phyloP scores from a whole-genome alignment of 2,888 invertebrate genomes.

The Gnatocerus cornutus region DNA sequence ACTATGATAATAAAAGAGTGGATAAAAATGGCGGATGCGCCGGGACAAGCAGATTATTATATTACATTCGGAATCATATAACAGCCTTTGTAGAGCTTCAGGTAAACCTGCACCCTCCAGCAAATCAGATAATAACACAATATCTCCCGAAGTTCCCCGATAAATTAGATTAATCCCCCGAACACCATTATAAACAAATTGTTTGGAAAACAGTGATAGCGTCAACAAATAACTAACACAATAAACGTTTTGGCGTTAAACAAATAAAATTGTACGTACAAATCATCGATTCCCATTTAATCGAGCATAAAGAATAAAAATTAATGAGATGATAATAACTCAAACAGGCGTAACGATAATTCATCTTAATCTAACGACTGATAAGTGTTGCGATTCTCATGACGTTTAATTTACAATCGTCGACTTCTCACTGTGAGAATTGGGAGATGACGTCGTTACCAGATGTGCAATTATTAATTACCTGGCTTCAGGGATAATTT shows the following conservation, averaged over 20 bases:
- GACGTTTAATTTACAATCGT: conserved; percentile 28
- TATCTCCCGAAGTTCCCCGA: conserved; percentile 1
- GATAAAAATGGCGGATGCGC: too few relatives aligned
- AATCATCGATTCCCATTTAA: conserved; percentile 11
- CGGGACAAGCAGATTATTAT: too few relatives aligned
- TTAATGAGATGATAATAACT: conserved; percentile 17
- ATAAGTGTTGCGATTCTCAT: conserved; percentile 33
- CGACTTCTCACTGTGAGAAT: neutral
- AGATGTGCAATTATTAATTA: conserved; percentile 20
- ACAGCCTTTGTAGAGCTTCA: too few relatives aligned
- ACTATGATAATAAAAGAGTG: too few relatives aligned
- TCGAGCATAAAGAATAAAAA: conserved; percentile 2
- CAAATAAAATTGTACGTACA: conserved; percentile 6
- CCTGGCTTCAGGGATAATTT: neutral
- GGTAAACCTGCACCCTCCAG: neutral
- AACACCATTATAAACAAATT: conserved; percentile 29
- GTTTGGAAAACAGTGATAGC: conserved; percentile 25
- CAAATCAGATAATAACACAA: neutral
- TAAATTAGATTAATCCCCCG: conserved; percentile 20
- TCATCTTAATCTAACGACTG: conserved; percentile 43
- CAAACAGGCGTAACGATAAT: conserved; percentile 35
- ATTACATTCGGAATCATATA: too few relatives aligned
- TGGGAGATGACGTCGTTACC: conserved; percentile 7
- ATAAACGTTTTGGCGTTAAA: conserved; percentile 6
- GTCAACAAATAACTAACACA: conserved; percentile 26